Conservation (phyloP, 2,888 invertebrate genomes). For the Melieria picta region DNA sequence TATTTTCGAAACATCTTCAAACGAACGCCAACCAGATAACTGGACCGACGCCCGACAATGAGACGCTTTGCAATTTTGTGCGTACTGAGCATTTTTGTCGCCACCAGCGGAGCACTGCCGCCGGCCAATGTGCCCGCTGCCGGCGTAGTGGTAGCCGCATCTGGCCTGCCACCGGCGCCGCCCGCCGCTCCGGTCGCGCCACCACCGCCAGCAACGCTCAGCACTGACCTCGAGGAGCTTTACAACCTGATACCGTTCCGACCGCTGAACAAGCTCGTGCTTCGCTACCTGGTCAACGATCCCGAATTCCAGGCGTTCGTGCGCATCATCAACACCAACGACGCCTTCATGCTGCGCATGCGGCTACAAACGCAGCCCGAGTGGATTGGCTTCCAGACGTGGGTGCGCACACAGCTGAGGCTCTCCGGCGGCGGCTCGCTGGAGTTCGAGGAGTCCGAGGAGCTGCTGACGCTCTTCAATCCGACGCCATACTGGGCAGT, state of each 20-base stretch:
- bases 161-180: background rate
- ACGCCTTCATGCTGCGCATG: slow-evolving; percentile 48
- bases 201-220: slow-evolving; percentile 36
- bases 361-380: slow-evolving; percentile 57
- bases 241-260: slow-evolving; percentile 39
- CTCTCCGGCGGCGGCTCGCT: slow-evolving; percentile 44
- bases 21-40: no score
- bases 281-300: slow-evolving; percentile 57
- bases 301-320: slow-evolving; percentile 58
- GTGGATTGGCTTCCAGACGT: slow-evolving; percentile 49
- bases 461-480: slow-evolving; percentile 48
- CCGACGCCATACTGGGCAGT: slow-evolving; percentile 51
- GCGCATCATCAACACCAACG: slow-evolving; percentile 54
- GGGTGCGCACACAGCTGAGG: slow-evolving; percentile 54
- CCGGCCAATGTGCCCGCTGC: slow-evolving; percentile 6
- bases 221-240: slow-evolving; percentile 40
- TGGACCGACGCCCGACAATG: no score
- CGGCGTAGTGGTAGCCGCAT: slow-evolving; percentile 13
- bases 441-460: slow-evolving; percentile 49
- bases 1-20: no score
- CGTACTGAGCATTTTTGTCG: no score
- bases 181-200: slow-evolving; percentile 21
- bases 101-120: slow-evolving; percentile 1
- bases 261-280: slow-evolving; percentile 48
- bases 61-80: no score